Percentiles rank a stretch among this genome's conserved stretches.
phyloP scores from a whole-genome alignment of 2,113 vertebrate genomes.

The Corythoichthys haematopterus region DNA sequence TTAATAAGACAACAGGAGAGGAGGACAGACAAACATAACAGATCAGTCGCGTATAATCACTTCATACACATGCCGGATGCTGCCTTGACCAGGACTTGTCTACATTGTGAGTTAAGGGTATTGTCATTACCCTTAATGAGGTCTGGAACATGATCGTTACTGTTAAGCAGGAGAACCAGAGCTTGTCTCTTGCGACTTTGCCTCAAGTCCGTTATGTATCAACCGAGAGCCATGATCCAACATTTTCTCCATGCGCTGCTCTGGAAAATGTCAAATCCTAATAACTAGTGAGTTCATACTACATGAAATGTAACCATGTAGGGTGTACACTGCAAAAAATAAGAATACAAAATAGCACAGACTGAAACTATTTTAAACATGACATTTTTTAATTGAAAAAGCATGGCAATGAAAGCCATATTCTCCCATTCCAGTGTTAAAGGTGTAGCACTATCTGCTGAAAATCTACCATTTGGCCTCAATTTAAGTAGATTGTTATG shows the following conservation, averaged over 20 bases:
- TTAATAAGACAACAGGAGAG: constrained; percentile 68
- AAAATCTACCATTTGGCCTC: not conserved
- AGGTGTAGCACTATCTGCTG: not conserved
- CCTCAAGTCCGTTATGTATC: constrained; percentile 4
- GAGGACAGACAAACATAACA: constrained; percentile 48
- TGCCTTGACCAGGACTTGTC: constrained; percentile 35
- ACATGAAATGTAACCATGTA: not conserved
- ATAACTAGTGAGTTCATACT: constrained; percentile 2
- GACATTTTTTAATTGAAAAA: not conserved
- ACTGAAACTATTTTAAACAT: not conserved
- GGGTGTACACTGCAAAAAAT: not conserved
- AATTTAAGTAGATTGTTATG: not conserved
- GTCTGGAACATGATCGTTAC: constrained; percentile 43
- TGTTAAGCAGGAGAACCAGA: constrained; percentile 15
- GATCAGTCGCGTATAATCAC: constrained; percentile 44
- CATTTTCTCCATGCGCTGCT: constrained; percentile 14
- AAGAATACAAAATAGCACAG: not conserved
- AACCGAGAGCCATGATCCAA: constrained; percentile 11
- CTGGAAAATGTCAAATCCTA: constrained; percentile 3
- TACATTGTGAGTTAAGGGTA: constrained; percentile 1
- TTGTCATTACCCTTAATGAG: constrained; percentile 53
- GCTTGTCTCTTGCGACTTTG: constrained; percentile 14
- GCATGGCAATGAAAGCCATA: not conserved
- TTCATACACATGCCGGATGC: constrained; percentile 29
- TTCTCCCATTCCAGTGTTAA: not conserved